A percentile compares a stretch with the other conserved stretches of the same genome.
These are phyloP conservation scores for Hucho hucho DNA, from an alignment of 2,113 vertebrate species.

Conservation along the genomic window DNA sequence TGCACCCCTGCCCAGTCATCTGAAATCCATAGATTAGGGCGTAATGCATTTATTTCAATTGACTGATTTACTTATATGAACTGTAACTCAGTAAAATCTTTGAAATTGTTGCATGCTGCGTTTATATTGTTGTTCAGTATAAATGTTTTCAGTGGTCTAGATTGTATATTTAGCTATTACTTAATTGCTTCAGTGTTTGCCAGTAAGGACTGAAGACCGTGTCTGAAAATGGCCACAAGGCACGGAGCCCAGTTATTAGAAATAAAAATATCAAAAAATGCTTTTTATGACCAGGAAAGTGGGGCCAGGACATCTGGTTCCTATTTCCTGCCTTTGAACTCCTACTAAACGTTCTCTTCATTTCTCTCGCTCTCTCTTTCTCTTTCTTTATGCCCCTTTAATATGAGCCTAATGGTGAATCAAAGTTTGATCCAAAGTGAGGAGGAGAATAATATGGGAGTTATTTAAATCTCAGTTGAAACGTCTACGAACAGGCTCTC, in stretches of 20 bases:
- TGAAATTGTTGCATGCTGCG: too few relatives aligned
- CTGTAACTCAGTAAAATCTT: too few relatives aligned
- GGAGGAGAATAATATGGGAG: not conserved
- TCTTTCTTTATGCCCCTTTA: conserved; percentile 16
- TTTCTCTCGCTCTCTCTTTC: conserved; percentile 21
- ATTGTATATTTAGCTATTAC: conserved; percentile 35
- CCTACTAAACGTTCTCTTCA: conserved; percentile 34
- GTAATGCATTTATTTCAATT: too few relatives aligned
- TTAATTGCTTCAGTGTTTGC: conserved; percentile 49
- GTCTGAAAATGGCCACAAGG: conserved; percentile 44
- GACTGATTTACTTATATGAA: too few relatives aligned
- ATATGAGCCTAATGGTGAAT: conserved; percentile 46
- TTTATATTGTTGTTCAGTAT: too few relatives aligned
- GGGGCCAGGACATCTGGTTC: conserved; percentile 58
- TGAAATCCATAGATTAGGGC: too few relatives aligned
- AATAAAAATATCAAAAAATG: conserved; percentile 64
- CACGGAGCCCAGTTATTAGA: conserved; percentile 52
- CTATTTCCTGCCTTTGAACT: conserved; percentile 63
- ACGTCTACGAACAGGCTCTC: not conserved
- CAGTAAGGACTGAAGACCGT: conserved; percentile 29
- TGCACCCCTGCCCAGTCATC: too few relatives aligned
- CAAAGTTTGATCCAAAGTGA: conserved; percentile 24
- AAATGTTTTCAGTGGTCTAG: conserved; percentile 5
- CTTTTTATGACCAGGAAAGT: conserved; percentile 50
- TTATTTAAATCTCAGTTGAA: not conserved